Evolutionary conservation across 92 coral and sea anemone species (phyloP), one percentile per base, ranked within the genome.

Genomic region (Palythoa grandiflora): DNA sequence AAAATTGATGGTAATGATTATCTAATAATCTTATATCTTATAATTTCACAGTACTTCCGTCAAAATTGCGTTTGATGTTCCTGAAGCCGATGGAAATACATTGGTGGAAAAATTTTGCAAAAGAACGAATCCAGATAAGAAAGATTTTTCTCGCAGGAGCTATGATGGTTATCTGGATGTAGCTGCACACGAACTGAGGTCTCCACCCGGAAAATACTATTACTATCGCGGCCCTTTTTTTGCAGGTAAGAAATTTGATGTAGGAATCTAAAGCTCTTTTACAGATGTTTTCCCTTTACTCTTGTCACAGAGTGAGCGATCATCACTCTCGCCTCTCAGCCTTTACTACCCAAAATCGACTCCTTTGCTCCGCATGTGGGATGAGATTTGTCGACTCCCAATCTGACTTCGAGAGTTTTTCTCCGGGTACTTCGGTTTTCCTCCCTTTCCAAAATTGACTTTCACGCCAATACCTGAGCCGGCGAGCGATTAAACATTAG

Each of bases 121-220:
- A 57, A 78, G 39, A 40, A 78, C 71, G 12, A 35, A 35, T 35
- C 84, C 84, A 1, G 70, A 16, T 5, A 38, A 57, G 71, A 78
- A 28, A 38, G 38, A 78, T 19, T 16, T 78, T 37, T 15, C 84
- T 3, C 84, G 84, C 71, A 59, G 36, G 71, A 50, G 51, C 52
- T 78, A 78, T 78, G 84, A 78, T 59, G 71, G 57, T 5, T 78
- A 78, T 36, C 35, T 78, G 84, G 84, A 59, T 38, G n/a, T 57
- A 36, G 20, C 50, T 13, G 84, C 78, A 5, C 52, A 39, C 16
- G 78, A 73, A 51, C 38, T 39, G 2, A 14, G 4, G 20, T 17
- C 54, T n/a, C 78, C 78, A 13, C 28, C 1, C 5, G 78, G 78
- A 73, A 39, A 39, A 1, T 73, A 73, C 78, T 73, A 73, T 40